These are phyloP conservation scores for Pheosia tremula DNA, from an alignment of 2,888 invertebrate genomes.

Conservation along the genomic window DNA sequence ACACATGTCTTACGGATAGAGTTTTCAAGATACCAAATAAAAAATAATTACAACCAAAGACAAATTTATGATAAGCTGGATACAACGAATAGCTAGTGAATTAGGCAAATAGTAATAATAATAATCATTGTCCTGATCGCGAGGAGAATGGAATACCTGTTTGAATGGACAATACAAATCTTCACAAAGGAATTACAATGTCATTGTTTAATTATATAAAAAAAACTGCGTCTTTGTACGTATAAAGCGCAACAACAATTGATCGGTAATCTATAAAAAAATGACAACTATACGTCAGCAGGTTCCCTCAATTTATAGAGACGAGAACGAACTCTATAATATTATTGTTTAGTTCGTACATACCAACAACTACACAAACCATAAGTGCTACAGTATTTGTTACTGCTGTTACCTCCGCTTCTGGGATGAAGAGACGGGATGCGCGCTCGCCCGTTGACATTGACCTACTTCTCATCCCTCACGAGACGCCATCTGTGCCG, in stretches of 20 bases:
- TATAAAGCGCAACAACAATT: neutral
- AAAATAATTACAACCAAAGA: too few species aligned
- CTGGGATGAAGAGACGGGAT: neutral
- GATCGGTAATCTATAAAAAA: neutral
- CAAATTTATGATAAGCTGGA: too few species aligned
- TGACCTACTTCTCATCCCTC: neutral
- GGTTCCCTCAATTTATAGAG: neutral
- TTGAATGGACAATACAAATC: constrained; percentile 1
- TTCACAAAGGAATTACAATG: neutral
- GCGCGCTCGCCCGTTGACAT: neutral
- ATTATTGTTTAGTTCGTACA: neutral
- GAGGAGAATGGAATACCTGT: neutral
- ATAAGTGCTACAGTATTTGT: neutral
- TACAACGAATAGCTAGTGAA: too few species aligned
- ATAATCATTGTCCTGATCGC: neutral
- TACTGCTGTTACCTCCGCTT: neutral
- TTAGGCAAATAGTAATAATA: neutral
- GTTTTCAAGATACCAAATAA: too few species aligned
- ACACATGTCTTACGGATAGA: too few species aligned
- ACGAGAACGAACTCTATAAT: neutral
- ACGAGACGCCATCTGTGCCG: neutral
- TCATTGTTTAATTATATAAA: neutral
- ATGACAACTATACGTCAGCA: neutral
- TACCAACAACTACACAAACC: too few species aligned
- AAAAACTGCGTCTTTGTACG: neutral